These are phyloP conservation scores for Peromyscus californicus DNA, from an alignment of 2,113 vertebrate species.

Conservation along the genomic window DNA sequence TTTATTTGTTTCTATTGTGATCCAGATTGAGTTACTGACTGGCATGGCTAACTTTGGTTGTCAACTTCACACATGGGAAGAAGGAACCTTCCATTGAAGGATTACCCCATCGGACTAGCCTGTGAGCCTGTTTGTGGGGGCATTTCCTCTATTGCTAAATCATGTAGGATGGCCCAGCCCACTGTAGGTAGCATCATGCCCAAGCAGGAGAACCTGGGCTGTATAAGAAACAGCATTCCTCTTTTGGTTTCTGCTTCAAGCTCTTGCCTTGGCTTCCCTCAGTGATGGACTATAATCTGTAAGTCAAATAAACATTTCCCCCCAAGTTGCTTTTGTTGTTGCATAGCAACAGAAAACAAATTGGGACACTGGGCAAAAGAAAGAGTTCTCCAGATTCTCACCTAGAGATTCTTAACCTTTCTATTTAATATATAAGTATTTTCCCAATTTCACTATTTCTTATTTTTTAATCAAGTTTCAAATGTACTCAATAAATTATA, in stretches of 20 bases:
- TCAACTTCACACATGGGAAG: neutral
- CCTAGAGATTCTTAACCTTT: constrained; percentile 59
- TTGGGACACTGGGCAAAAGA: neutral
- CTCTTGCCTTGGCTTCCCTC: neutral
- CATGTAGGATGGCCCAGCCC: neutral
- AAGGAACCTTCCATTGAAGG: neutral
- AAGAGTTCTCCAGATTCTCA: constrained; percentile 31
- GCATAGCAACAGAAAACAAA: neutral
- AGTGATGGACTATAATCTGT: too few species aligned
- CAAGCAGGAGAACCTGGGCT: neutral
- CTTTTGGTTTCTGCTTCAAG: neutral
- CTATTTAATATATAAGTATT: constrained; percentile 42
- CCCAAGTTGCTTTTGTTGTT: neutral
- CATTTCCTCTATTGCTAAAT: neutral
- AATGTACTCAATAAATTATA: constrained; percentile 11
- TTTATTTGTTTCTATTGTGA: neutral
- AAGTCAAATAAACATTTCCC: neutral
- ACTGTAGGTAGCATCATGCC: neutral
- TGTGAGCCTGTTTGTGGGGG: neutral
- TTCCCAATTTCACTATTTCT: constrained; percentile 23
- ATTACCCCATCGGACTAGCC: neutral
- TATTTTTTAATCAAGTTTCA: constrained; percentile 60
- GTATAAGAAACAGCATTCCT: neutral
- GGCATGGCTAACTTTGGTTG: neutral
- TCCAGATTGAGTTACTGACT: neutral